Conservation (phyloP, 2,113 vertebrate genomes). For the Zosterops hypoxanthus region DNA sequence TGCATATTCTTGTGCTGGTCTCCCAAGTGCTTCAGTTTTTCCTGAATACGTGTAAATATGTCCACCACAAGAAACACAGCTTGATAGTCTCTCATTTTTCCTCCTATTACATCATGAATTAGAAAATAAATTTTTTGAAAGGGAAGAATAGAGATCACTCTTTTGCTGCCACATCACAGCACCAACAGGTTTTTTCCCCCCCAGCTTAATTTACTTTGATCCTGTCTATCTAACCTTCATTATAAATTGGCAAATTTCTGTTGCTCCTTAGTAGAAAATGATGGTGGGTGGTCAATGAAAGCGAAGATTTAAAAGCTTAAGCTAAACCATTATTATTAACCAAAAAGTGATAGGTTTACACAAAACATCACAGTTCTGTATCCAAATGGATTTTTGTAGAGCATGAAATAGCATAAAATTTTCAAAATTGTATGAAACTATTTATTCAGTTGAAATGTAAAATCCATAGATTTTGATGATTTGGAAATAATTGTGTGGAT, state of each 20-base stretch:
- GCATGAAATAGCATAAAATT: slow-evolving; percentile 63
- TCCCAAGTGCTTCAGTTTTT: neutral
- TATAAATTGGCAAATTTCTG: neutral
- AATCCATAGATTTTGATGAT: slow-evolving; percentile 59
- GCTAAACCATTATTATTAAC: neutral
- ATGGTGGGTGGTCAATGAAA: slow-evolving; percentile 11
- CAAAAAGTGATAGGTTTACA: slow-evolving; percentile 17
- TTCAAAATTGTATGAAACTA: slow-evolving; percentile 63
- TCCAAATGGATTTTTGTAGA: slow-evolving; percentile 65
- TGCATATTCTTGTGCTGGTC: neutral
- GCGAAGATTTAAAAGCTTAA: neutral
- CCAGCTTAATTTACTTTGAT: neutral
- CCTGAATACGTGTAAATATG: rapidly evolving
- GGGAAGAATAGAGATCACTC: neutral
- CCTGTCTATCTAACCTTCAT: neutral
- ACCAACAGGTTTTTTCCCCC: neutral
- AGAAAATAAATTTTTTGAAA: neutral
- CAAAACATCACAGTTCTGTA: slow-evolving; percentile 19
- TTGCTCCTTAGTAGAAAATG: neutral
- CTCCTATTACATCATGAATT: neutral
- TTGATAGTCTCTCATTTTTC: neutral
- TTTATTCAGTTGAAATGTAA: slow-evolving; percentile 57
- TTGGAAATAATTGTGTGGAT: slow-evolving; percentile 58
- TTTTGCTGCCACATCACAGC: neutral
- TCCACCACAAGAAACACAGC: neutral